Evolutionary conservation across 2,797 vertebrate genomes (phyloP).

Genomic region (Characodon lateralis): DNA sequence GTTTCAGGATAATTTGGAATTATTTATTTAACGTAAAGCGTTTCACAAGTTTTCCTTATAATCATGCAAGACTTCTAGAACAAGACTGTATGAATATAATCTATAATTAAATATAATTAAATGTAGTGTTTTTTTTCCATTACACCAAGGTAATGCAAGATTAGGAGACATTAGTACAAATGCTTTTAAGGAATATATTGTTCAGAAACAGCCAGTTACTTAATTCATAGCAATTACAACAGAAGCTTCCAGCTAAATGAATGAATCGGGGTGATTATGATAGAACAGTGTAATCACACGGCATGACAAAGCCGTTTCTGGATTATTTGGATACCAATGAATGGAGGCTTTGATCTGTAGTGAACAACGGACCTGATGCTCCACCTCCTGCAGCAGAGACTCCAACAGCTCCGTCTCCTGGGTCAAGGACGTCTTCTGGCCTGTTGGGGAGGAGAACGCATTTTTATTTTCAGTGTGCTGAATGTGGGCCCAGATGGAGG

Average conservation of each 20-base stretch:
- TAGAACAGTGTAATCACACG: not conserved
- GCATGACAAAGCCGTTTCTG: not conserved
- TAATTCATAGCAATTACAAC: too few relatives aligned
- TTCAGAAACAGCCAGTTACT: not conserved
- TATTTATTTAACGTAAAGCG: not conserved
- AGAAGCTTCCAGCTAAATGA: not conserved
- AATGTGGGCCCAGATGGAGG: conserved; percentile 50
- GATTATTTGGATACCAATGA: not conserved
- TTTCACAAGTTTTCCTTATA: not conserved
- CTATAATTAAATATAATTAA: not conserved
- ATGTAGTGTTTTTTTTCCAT: not conserved
- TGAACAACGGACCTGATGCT: conserved; percentile 89
- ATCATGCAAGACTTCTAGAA: too few relatives aligned
- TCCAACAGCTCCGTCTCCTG: conserved; percentile 98
- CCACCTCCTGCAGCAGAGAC: conserved; percentile 96
- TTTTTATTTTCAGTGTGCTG: conserved; percentile 64
- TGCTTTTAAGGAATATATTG: not conserved
- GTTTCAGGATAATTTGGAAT: not conserved
- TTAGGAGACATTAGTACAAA: not conserved
- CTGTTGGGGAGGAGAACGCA: conserved; percentile 73
- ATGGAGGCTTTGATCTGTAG: conserved; percentile 21
- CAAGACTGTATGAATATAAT: not conserved
- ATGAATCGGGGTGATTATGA: not conserved
- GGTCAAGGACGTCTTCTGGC: conserved; percentile 97
- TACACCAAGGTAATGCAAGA: too few relatives aligned